Conservation (phyloP, 2,888 invertebrate genomes). For the Augiades crinisus region DNA sequence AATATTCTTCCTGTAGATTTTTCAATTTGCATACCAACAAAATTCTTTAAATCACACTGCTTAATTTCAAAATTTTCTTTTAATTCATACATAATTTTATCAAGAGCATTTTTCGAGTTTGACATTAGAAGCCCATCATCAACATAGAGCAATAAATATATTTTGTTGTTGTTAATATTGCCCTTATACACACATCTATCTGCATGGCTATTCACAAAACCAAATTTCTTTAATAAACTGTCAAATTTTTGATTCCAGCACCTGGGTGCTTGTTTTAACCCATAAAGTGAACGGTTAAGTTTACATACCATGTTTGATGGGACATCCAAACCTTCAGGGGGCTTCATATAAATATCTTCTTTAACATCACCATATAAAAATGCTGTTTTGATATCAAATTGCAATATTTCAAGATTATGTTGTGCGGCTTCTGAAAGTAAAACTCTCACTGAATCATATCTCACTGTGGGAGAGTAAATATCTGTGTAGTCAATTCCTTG, state of each 20-base stretch:
- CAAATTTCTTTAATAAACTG: constrained; percentile 5
- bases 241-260: constrained; percentile 13
- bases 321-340: constrained; percentile 31
- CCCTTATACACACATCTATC: constrained; percentile 33
- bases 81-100: constrained; percentile 20
- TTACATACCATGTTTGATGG: constrained; percentile 28
- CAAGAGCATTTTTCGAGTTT: constrained; percentile 1
- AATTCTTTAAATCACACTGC: constrained; percentile 5
- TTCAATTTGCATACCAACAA: constrained; percentile 30
- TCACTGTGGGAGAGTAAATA: constrained; percentile 33
- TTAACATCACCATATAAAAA: constrained; percentile 33
- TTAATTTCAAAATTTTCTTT: constrained; percentile 24
- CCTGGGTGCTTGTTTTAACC: constrained; percentile 6
- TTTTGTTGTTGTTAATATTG: constrained; percentile 20
- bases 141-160: constrained; percentile 19
- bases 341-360: constrained; percentile 33
- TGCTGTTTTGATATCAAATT: constrained; percentile 37
- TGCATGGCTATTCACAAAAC: background rate
- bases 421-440: constrained; percentile 32
- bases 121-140: constrained; percentile 32
- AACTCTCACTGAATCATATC: constrained; percentile 34
- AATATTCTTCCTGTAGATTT: constrained; percentile 15
- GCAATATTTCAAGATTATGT: constrained; percentile 28
- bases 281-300: constrained; percentile 20
- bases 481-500: constrained; percentile 33